These are phyloP conservation scores for Sciurus carolinensis DNA, from an alignment of 2,797 vertebrate genomes.

Conservation along the genomic window DNA sequence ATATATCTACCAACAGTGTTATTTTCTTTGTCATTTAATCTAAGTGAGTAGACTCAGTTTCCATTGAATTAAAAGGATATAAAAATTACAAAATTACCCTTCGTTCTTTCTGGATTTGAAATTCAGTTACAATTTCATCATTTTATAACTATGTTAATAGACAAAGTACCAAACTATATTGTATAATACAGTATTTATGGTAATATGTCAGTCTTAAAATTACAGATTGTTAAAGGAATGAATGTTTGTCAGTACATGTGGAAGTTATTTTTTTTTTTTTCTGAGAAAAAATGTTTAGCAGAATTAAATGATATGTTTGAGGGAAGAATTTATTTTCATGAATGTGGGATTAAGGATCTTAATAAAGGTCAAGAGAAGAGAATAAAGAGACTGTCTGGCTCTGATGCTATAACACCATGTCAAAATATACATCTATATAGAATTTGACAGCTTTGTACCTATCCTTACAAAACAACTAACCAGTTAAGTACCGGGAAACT, in stretches of 20 bases:
- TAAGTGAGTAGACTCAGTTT: not conserved
- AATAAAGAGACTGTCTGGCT: not conserved
- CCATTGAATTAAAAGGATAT: not conserved
- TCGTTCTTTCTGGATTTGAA: conserved; percentile 38
- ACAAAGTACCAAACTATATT: conserved; percentile 10
- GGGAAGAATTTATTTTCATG: conserved; percentile 78
- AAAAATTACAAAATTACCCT: not conserved
- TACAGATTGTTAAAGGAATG: conserved; percentile 52
- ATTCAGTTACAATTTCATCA: conserved; percentile 6
- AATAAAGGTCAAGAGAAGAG: conserved; percentile 76
- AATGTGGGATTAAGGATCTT: conserved; percentile 80
- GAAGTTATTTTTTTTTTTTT: conserved; percentile 78
- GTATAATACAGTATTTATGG: not conserved
- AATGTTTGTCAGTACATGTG: conserved; percentile 79
- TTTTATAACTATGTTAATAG: not conserved
- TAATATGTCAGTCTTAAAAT: conserved; percentile 22
- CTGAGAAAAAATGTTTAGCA: conserved; percentile 65
- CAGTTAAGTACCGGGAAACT: conserved; percentile 30
- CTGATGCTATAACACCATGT: conserved; percentile 25
- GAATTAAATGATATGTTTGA: conserved; percentile 78
- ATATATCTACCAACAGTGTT: not conserved
- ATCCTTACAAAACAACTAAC: not conserved
- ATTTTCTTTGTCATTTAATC: conserved; percentile 39
- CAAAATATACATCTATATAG: conserved; percentile 27
- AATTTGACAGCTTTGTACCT: conserved; percentile 38